Percentiles rank a stretch among this genome's conserved stretches.
Conservation (phyloP, 1,140 invertebrate species). For the Drosophila bipectinata region DNA sequence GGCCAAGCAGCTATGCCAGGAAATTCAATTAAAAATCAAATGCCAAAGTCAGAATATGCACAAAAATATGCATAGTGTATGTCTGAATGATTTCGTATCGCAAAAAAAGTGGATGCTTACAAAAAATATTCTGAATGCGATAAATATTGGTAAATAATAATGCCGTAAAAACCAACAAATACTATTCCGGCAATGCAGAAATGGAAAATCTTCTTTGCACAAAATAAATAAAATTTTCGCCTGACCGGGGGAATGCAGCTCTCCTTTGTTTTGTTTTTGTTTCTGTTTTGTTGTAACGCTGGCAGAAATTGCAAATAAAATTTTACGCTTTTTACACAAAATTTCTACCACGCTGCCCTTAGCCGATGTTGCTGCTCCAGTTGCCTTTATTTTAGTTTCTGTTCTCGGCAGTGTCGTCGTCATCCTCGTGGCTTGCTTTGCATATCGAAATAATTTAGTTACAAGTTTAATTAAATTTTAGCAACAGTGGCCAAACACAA, state of each 20-base stretch:
- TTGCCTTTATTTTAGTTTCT: constrained; percentile 27
- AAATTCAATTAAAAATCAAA: constrained; percentile 59
- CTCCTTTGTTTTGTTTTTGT: constrained; percentile 10
- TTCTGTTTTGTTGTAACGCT: constrained; percentile 12
- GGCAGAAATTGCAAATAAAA: constrained; percentile 52
- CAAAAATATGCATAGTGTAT: constrained; percentile 22
- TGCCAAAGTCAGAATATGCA: constrained; percentile 33
- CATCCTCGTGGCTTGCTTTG: constrained; percentile 30
- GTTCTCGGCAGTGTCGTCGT: constrained; percentile 22
- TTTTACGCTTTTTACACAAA: constrained; percentile 63
- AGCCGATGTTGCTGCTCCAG: constrained; percentile 9
- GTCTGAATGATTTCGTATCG: constrained; percentile 23
- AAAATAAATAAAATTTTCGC: constrained; percentile 28
- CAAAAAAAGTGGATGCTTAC: constrained; percentile 3
- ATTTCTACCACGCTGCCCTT: constrained; percentile 50
- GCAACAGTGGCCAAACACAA: constrained; percentile 26
- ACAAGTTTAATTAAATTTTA: constrained; percentile 65
- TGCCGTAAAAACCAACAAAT: constrained; percentile 36
- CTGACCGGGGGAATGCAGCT: not conserved
- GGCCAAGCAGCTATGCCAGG: constrained; percentile 14
- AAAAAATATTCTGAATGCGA: constrained; percentile 20
- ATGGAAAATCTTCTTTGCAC: constrained; percentile 30
- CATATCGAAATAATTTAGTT: constrained; percentile 64
- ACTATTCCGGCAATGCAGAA: constrained; percentile 38
- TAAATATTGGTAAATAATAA: constrained; percentile 59